Conservation (phyloP, 2,113 vertebrate species). For the Bubo scandiacus region DNA sequence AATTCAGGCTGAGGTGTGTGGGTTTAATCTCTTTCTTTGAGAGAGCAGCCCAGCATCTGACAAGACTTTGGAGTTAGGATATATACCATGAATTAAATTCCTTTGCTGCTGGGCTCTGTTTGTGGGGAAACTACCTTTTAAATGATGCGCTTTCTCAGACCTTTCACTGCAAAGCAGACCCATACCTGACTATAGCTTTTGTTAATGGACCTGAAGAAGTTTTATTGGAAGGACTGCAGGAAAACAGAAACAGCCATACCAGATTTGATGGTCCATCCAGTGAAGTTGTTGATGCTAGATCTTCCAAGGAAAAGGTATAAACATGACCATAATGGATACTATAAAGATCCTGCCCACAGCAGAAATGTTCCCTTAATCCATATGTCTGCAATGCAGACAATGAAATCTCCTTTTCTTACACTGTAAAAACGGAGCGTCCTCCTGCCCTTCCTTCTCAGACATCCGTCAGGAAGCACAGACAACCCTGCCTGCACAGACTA, state of each 20-base stretch:
- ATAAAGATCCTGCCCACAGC: neutral
- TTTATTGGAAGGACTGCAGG: neutral
- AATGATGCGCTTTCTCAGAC: conserved; percentile 27
- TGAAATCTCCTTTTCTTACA: neutral
- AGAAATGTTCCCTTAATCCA: neutral
- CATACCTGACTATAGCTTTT: neutral
- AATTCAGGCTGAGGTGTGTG: neutral
- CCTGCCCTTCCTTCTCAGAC: neutral
- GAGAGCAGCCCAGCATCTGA: neutral
- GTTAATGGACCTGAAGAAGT: neutral
- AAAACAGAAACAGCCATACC: neutral
- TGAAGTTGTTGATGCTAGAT: neutral
- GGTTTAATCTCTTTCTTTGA: neutral
- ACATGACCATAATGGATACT: neutral
- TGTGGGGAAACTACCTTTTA: conserved; percentile 13
- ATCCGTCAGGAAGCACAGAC: neutral
- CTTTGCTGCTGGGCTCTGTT: neutral
- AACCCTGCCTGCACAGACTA: neutral
- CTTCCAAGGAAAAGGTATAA: neutral
- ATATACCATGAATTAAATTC: conserved; percentile 15
- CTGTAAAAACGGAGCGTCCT: neutral
- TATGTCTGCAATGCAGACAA: neutral
- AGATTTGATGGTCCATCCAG: neutral
- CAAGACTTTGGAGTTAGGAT: neutral
- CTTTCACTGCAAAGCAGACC: conserved; percentile 2